Base-by-base conservation (phyloP, 2,797 vertebrate species). In the Microctenopoma steveboyesi region DNA sequence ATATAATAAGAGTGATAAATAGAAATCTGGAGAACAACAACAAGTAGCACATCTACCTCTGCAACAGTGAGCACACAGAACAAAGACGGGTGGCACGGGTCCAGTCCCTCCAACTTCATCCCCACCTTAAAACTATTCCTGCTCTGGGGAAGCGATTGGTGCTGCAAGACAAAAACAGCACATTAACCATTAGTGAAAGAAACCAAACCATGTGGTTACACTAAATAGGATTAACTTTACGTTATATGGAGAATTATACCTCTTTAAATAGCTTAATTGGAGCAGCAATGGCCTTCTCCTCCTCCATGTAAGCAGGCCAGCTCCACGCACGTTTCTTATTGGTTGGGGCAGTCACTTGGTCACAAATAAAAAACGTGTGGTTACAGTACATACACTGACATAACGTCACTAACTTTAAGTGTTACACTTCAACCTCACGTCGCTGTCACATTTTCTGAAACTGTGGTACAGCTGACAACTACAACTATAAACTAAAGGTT, bases 101-200 rank as follows among this genome's bases (percentile, higher is more conserved):
- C 96, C 53, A 97, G 89, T 4, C 96, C 96, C 84, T 98, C 96
- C 79, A 98, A 79, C 80, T 97, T 97, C 96, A 97, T 97, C 74
- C 96, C 96, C 75, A 95, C 95, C 85, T 95, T 97, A 86, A 98
- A 98, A 72, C 94, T 90, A 83, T 97, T 98, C 75, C 95, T 95
- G 85, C 95, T 96, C 85, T 96, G 95, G 49, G 96, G 96, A 78
- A 97, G 93, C 0, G 95, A 93, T 30, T 98, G 96, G 77, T 95
- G 95, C 96, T 97, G 89, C n/a, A 62, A 74, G 71, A 68, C 12
- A 59, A 54, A 81, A 14, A 3, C 50, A 74, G 14, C 33, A 46
- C 14, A 65, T 5, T 42, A 49, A 2, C 22, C 22, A 22, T 22
- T 22, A 22, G 4, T 35, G 53, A 15, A 35, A 47, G 10, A 25